Evolutionary conservation across 2,113 vertebrate genomes (phyloP).

Genomic region (Odobenus rosmarus): DNA sequence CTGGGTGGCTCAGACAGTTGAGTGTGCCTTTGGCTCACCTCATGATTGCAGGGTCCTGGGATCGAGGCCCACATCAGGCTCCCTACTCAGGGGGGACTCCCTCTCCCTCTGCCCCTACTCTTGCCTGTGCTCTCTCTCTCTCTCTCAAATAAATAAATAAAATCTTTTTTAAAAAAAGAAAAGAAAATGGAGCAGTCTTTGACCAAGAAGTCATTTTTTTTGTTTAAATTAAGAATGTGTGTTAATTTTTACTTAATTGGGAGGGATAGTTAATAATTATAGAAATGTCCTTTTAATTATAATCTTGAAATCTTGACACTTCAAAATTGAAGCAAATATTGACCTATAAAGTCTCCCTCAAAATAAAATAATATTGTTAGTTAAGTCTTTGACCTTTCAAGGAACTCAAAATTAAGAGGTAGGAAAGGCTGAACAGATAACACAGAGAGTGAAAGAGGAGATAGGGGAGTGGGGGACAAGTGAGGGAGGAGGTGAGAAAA

Average conservation of each 20-base stretch:
- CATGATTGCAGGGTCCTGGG: no score
- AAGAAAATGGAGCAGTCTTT: background rate
- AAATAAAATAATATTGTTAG: background rate
- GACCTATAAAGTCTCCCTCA: background rate
- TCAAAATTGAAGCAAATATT: conserved; percentile 39
- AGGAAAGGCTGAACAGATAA: background rate
- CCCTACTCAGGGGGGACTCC: no score
- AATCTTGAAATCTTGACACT: conserved; percentile 1
- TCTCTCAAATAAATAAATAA: no score
- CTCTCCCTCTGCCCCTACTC: no score
- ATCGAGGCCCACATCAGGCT: no score
- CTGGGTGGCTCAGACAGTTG: no score
- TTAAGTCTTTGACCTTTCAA: background rate
- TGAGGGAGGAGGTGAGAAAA: rapidly evolving
- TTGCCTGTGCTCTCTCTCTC: no score
- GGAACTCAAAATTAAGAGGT: background rate
- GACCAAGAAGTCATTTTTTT: background rate
- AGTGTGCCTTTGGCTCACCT: no score
- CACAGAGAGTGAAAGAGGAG: background rate
- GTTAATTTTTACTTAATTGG: background rate
- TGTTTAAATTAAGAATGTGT: background rate
- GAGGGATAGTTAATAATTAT: background rate
- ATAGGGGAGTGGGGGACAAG: rapidly evolving
- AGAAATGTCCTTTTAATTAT: background rate
- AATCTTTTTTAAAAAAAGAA: background rate